These are phyloP conservation scores for Dolomedes plantarius DNA, from an alignment of 2,888 invertebrate genomes.

Conservation along the genomic window DNA sequence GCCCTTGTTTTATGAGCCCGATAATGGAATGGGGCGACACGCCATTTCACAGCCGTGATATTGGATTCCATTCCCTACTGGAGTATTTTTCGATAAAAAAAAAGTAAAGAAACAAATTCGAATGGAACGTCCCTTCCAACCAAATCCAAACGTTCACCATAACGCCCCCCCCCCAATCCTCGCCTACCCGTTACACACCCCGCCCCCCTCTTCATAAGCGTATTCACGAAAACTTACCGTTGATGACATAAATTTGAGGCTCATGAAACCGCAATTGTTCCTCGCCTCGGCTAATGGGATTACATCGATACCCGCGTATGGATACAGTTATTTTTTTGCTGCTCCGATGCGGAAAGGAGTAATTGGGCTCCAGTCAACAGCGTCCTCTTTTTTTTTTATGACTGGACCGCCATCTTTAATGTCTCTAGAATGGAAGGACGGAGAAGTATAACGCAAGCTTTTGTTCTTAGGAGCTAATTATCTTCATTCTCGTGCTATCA, in stretches of 20 bases:
- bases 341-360: conserved; percentile 24
- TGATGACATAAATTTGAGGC: conserved; percentile 68
- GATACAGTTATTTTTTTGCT: conserved; percentile 1
- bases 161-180: conserved; percentile 2
- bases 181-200: conserved; percentile 31
- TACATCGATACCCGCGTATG: conserved; percentile 5
- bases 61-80: conserved; percentile 68
- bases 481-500: conserved; percentile 50
- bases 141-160: conserved; percentile 31
- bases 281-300: conserved; percentile 52
- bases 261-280: conserved; percentile 62
- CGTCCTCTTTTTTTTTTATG: conserved; percentile 16
- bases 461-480: conserved; percentile 56
- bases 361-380: conserved; percentile 39
- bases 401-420: conserved; percentile 50
- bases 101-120: conserved; percentile 27
- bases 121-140: background rate
- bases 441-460: conserved; percentile 19
- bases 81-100: conserved; percentile 46
- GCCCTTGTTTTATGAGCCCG: conserved; percentile 69
- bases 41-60: conserved; percentile 58
- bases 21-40: conserved; percentile 66
- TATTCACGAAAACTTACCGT: conserved; percentile 45
- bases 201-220: conserved; percentile 38
- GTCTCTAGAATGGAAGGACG: conserved; percentile 12